A percentile compares a stretch with the other conserved stretches of the same genome.
Conservation (phyloP, 2,797 vertebrate genomes). For the Manis pentadactyla region DNA sequence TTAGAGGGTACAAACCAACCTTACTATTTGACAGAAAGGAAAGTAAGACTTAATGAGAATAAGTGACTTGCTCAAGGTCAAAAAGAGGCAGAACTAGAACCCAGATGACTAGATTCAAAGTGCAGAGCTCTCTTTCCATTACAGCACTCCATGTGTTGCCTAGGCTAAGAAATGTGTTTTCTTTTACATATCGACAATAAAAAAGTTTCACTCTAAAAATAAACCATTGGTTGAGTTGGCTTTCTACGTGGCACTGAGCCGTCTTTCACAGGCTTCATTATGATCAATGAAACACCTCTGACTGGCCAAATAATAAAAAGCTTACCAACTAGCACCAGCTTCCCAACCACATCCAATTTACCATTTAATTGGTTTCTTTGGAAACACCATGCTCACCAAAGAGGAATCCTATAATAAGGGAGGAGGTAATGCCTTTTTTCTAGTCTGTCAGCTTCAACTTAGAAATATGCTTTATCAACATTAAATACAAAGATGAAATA, state of each 20-base stretch:
- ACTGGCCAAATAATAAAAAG: not conserved
- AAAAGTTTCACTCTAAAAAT: not conserved
- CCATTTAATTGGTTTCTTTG: not conserved
- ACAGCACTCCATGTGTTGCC: not conserved
- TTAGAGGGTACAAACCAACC: not conserved
- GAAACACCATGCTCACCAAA: not conserved
- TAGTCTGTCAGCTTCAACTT: not conserved
- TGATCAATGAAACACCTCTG: not conserved
- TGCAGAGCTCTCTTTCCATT: not conserved
- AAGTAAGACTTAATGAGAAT: not conserved
- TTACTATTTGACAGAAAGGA: not conserved
- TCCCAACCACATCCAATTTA: not conserved
- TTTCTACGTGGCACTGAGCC: not conserved
- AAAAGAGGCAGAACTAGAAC: not conserved
- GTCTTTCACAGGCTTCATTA: not conserved
- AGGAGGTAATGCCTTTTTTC: not conserved
- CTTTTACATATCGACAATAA: not conserved
- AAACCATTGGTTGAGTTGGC: not conserved
- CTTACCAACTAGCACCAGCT: not conserved
- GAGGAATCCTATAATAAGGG: not conserved
- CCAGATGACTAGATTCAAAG: not conserved
- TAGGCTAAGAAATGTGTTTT: not conserved
- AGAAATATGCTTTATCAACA: not conserved
- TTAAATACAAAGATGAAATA: not conserved
- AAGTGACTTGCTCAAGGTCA: not conserved